phyloP scores from a whole-genome alignment of 2,113 vertebrate genomes.

The Oreochromis niloticus region DNA sequence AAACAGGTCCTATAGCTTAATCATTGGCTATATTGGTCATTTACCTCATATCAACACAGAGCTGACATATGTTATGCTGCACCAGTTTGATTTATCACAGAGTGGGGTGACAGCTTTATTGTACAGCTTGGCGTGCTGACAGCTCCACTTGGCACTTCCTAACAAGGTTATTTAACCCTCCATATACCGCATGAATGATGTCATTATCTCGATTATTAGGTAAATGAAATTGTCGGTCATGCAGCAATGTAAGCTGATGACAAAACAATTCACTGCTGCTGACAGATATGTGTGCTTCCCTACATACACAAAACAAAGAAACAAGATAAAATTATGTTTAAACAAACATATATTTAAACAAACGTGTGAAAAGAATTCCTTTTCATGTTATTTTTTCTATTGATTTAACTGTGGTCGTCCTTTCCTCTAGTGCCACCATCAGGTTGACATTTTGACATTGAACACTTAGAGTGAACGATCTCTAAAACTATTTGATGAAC shows the following conservation, averaged over 20 bases:
- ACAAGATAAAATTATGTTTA: not conserved
- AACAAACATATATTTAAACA: not conserved
- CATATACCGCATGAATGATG: not conserved
- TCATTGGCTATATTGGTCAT: not conserved
- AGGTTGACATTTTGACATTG: not conserved
- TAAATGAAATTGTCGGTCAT: not conserved
- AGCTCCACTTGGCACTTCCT: not conserved
- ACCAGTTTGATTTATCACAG: not conserved
- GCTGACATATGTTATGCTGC: not conserved
- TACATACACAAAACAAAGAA: not conserved
- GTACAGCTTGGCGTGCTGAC: not conserved
- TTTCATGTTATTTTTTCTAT: not conserved
- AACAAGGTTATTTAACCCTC: not conserved
- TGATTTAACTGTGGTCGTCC: not conserved
- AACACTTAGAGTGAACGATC: not conserved
- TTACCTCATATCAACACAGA: not conserved
- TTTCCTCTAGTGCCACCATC: not conserved
- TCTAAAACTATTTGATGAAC: not conserved
- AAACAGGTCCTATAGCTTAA: not conserved
- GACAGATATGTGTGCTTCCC: not conserved
- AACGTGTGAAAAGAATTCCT: not conserved
- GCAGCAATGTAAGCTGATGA: not conserved
- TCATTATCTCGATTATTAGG: not conserved
- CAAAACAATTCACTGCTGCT: not conserved
- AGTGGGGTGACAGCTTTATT: not conserved